These are phyloP conservation scores for Andrena dorsata DNA, from an alignment of 2,888 invertebrate genomes.

Conservation along the genomic window DNA sequence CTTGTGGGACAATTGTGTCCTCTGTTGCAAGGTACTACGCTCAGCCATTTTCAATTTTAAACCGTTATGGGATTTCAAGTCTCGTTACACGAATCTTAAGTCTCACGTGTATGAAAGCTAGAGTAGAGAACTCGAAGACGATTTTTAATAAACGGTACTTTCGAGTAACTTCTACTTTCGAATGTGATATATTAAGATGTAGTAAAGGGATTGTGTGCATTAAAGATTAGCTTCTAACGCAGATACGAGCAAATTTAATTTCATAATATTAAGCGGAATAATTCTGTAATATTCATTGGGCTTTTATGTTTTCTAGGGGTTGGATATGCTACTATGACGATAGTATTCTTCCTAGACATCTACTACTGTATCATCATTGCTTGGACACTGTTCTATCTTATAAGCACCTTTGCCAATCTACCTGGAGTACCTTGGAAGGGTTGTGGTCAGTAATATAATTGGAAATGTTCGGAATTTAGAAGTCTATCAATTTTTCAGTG, in stretches of 20 bases:
- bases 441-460: slow-evolving; percentile 86
- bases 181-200: too few relatives aligned
- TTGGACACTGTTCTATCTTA: slow-evolving; percentile 90
- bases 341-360: slow-evolving; percentile 91
- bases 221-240: too few relatives aligned
- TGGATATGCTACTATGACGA: slow-evolving; percentile 91
- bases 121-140: too few relatives aligned
- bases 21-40: slow-evolving; percentile 85
- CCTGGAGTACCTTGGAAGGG: slow-evolving; percentile 88
- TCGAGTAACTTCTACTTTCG: too few relatives aligned
- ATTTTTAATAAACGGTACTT: too few relatives aligned
- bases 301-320: slow-evolving; percentile 86
- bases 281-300: background rate
- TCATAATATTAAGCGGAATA: too few relatives aligned
- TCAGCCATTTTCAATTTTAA: background rate
- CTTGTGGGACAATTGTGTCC: slow-evolving; percentile 87
- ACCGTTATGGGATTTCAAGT: background rate
- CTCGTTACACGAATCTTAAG: too few relatives aligned
- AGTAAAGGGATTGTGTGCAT: too few relatives aligned
- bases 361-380: slow-evolving; percentile 92
- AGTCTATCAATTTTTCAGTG: background rate
- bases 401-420: slow-evolving; percentile 87
- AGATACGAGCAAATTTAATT: too few relatives aligned
- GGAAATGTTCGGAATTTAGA: too few relatives aligned
- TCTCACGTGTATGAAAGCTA: too few relatives aligned